Conservation (phyloP, 2,888 invertebrate species). For the Caenorhabditis plicata region DNA sequence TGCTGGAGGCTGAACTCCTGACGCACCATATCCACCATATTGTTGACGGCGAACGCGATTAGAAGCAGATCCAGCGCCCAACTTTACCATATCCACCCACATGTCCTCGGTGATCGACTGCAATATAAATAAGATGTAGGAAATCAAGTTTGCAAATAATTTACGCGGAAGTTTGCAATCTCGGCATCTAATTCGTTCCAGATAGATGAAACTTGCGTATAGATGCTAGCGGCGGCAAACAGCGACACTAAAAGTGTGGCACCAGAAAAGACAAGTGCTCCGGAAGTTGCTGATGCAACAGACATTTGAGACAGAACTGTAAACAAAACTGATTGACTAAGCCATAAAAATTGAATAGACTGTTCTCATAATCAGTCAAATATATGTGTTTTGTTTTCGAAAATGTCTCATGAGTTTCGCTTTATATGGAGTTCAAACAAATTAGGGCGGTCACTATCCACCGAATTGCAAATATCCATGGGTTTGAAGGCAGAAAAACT, state of each 20-base stretch:
- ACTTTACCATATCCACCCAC: constrained; percentile 62
- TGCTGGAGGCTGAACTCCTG: constrained; percentile 37
- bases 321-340: too few species aligned
- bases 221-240: constrained; percentile 53
- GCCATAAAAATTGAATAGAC: too few species aligned
- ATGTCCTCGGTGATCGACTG: constrained; percentile 56
- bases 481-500: constrained; percentile 26
- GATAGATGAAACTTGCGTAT: constrained; percentile 56
- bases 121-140: neutral
- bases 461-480: too few species aligned
- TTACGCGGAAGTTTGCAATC: constrained; percentile 61
- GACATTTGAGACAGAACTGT: constrained; percentile 42
- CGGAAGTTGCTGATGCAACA: constrained; percentile 54
- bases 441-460: too few species aligned
- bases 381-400: too few species aligned
- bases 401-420: too few species aligned
- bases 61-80: constrained; percentile 62
- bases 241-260: constrained; percentile 56
- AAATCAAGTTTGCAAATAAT: neutral
- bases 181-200: constrained; percentile 62
- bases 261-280: constrained; percentile 59
- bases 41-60: constrained; percentile 61
- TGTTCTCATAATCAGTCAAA: too few species aligned
- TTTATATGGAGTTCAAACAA: too few species aligned
- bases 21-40: constrained; percentile 61